Evolutionary conservation across 1,140 invertebrate species (phyloP).

Genomic region (Bicyclus anynana): DNA sequence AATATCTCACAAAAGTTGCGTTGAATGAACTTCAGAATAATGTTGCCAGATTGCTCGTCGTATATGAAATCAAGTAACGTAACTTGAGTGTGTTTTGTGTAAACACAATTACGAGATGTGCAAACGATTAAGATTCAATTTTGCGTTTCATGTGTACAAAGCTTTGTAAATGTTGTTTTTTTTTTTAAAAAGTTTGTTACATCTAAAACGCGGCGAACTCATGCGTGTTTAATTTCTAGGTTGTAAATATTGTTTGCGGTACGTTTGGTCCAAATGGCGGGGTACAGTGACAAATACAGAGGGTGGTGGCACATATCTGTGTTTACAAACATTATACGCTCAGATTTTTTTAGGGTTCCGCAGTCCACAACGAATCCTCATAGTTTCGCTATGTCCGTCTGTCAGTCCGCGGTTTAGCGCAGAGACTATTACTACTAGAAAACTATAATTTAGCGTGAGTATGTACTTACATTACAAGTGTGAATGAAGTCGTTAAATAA

Average conservation of each 20-base stretch:
- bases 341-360: too few species aligned
- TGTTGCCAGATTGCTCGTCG: slow-evolving; percentile 12
- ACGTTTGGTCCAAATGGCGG: slow-evolving; percentile 10
- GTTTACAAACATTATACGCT: too few species aligned
- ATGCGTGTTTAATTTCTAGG: slow-evolving; percentile 25
- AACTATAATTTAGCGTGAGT: too few species aligned
- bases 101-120: slow-evolving; percentile 24
- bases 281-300: slow-evolving; percentile 6
- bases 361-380: too few species aligned
- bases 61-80: slow-evolving; percentile 13
- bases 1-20: slow-evolving; percentile 7
- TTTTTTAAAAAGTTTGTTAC: slow-evolving; percentile 14
- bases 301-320: too few species aligned
- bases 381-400: too few species aligned
- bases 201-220: slow-evolving; percentile 10
- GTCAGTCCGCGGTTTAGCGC: too few species aligned
- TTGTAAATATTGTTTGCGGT: slow-evolving; percentile 20
- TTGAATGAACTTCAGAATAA: slow-evolving; percentile 14
- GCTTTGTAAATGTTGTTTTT: too few species aligned
- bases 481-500: too few species aligned
- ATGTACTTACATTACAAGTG: too few species aligned
- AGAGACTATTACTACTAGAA: too few species aligned
- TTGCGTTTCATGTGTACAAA: too few species aligned
- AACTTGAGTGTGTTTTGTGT: slow-evolving; percentile 18
- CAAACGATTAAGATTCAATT: slow-evolving; percentile 1